These are phyloP conservation scores for Cryptus armator DNA, from an alignment of 2,888 invertebrate genomes.

Conservation along the genomic window DNA sequence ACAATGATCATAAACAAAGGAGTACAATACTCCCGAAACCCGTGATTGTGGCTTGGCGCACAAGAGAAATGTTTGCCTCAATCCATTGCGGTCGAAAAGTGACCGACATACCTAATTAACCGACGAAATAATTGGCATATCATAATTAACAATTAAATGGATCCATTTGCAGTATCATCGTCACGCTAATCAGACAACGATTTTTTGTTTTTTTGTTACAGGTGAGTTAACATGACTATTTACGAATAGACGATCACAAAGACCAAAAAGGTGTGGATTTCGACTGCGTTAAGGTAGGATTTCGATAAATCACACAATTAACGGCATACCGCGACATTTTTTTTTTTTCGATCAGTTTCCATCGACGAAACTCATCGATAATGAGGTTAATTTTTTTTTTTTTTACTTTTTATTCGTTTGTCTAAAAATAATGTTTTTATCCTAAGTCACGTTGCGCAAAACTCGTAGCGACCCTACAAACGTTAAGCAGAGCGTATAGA, in stretches of 20 bases:
- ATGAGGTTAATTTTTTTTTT: too few species aligned
- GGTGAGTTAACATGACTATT: slow-evolving; percentile 19
- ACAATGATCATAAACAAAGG: neutral
- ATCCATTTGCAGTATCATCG: neutral
- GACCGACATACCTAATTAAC: neutral
- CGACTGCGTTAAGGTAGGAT: slow-evolving; percentile 1
- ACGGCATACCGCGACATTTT: neutral
- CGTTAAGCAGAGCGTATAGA: slow-evolving; percentile 61
- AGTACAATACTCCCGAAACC: slow-evolving; percentile 9
- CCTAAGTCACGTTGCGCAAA: neutral
- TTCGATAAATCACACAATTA: neutral
- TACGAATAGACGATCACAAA: neutral
- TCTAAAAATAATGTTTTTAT: slow-evolving; percentile 51
- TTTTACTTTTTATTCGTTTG: neutral
- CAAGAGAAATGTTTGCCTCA: neutral
- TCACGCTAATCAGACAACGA: neutral
- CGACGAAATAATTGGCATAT: neutral
- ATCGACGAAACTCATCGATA: neutral
- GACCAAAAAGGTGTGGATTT: neutral
- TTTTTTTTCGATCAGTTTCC: neutral
- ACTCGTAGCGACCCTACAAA: slow-evolving; percentile 34
- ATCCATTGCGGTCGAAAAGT: neutral
- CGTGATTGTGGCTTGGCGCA: neutral
- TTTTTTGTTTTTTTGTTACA: slow-evolving; percentile 35
- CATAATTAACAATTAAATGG: neutral